These are phyloP conservation scores for Barbus barbus DNA, from an alignment of 2,113 vertebrate genomes.

Conservation along the genomic window DNA sequence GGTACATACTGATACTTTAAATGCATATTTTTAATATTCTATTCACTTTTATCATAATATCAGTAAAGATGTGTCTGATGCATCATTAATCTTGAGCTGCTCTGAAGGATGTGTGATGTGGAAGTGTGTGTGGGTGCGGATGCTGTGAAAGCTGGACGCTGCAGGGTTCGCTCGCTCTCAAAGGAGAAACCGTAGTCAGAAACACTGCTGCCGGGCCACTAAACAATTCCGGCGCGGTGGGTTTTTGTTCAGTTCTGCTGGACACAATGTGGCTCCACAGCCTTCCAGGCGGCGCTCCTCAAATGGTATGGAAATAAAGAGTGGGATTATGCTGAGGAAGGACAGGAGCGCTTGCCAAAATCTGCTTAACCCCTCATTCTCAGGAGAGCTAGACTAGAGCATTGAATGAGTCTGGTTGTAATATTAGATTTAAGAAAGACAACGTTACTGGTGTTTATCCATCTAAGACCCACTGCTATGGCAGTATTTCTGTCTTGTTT, in stretches of 20 bases:
- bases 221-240: conserved; percentile 36
- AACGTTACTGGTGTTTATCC: too few species aligned
- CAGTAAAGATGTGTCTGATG: too few species aligned
- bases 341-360: conserved; percentile 7
- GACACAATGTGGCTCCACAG: conserved; percentile 33
- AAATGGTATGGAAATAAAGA: conserved; percentile 53
- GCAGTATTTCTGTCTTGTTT: too few species aligned
- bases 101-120: too few species aligned
- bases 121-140: too few species aligned
- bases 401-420: too few species aligned
- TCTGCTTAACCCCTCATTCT: conserved; percentile 25
- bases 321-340: conserved; percentile 28
- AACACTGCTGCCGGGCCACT: conserved; percentile 42
- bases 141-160: not conserved
- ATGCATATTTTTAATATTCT: too few species aligned
- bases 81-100: too few species aligned
- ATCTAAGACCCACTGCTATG: too few species aligned
- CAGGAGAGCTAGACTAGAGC: not conserved
- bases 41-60: too few species aligned
- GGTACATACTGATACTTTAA: too few species aligned
- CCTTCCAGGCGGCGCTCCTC: conserved; percentile 33
- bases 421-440: too few species aligned
- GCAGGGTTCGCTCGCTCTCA: conserved; percentile 28
- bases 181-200: conserved; percentile 35
- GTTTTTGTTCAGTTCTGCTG: conserved; percentile 44